Evolutionary conservation across 2,113 vertebrate genomes (phyloP), one percentile per base, ranked within the genome.

Genomic region (Corvus hawaiiensis): DNA sequence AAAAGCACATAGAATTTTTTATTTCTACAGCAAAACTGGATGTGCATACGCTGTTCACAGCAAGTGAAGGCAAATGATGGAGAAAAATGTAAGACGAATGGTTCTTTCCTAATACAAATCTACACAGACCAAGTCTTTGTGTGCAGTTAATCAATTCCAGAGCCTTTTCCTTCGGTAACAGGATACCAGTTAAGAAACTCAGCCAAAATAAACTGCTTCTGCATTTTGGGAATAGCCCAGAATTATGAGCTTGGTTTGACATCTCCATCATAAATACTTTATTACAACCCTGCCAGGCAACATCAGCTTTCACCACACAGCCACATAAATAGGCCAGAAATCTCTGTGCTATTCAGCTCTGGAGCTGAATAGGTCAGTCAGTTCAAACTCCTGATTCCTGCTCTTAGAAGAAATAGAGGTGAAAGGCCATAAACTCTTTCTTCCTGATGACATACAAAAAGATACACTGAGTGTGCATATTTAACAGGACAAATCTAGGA

Each of bases 111-210:
- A 76, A 68, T 33, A 44, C 72, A 95, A 92, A 75, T 7, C 32
- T 63, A 87, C 64, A 94, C 72, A 92, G 59, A 92, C 49, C 35
- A 68, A 80, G 54, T 49, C 77, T 94, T 87, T 95, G 89, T 90
- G 39, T 55, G 59, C 56, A 84, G 52, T 73, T 95, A 96, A 96
- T 94, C 82, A 92, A 48, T 84, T 79, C 91, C 96, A 97, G 94
- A 89, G 66, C 55, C 59, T 46, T 71, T 35, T 94, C n/a, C 75
- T 87, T 82, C 62, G 61, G 58, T 93, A 95, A 90, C 43, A 81
- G 54, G 56, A 90, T 48, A 89, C 61, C 61, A 77, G 49, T 62
- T 59, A 93, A 78, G 83, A 96, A 93, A 81, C 33, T n/a, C n/a
- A 55, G 83, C 80, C 91, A 96, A 83, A 92, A 94, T 61, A 94